Evolutionary conservation across 1,140 invertebrate species (phyloP), one percentile per base, ranked within the genome.

Genomic region (Halictus rubicundus): DNA sequence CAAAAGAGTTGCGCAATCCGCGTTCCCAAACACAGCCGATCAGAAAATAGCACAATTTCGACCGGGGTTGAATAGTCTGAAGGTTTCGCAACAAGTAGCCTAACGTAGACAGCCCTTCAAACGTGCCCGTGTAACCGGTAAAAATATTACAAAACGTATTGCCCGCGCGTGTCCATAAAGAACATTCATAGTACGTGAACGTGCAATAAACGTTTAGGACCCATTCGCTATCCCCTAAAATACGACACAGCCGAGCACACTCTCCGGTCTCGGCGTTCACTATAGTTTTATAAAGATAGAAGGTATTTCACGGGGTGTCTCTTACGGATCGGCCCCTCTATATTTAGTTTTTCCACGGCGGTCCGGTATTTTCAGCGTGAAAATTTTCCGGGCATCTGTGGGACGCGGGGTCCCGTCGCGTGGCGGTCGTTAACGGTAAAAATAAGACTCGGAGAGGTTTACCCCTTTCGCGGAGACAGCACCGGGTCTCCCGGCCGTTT

Each of bases 191-290:
- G 16, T 23, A 70, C 75, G 66, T 12, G n/a, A 61, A n/a, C 75
- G 60, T 6, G 54, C 65, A 76, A 69, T 77, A 78, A 78, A 70
- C 42, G 75, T 78, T 78, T 46, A 70, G 42, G 23, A 25, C n/a
- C 14, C 54, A 52, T 68, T 78, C 39, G 32, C 52, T 12, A 7
- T 23, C 25, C 5, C 25, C 37, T 70, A 27, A 78, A 63, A 78
- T 78, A 78, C 42, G 27, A n/a, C 52, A 2, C n/a, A 21, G 19
- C 7, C 21, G 42, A 25, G 27, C 42, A 21, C n/a, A n/a, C n/a
- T n/a, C 57, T 23, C 19, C n/a, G 16, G 2, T n/a, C 27, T 5
- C 16, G 66, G 27, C 66, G 32, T 61, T 52, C 60, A 63, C 68
- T 57, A 46, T 25, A 66, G 39, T 70, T 42, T 70, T 39, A 39